Evolutionary conservation across 2,113 vertebrate species (phyloP).

Genomic region (Ophiodon elongatus): DNA sequence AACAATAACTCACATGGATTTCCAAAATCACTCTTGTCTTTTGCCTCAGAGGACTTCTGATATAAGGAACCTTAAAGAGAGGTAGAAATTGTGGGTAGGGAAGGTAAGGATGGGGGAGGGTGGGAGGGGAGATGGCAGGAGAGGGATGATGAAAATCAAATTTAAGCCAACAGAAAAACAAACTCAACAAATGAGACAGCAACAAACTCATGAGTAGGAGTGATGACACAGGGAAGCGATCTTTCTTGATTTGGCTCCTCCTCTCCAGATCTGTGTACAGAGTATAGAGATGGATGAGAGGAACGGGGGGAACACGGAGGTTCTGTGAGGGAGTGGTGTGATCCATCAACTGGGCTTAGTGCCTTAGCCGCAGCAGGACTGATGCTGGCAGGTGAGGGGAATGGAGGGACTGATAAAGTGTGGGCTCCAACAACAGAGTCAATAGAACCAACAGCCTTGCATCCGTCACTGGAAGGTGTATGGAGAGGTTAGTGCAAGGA

Average conservation of each 20-base stretch:
- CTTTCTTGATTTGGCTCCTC: slow-evolving; percentile 79
- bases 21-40: slow-evolving; percentile 95
- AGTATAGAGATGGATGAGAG: slow-evolving; percentile 77
- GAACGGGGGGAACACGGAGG: slow-evolving; percentile 45
- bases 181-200: slow-evolving; percentile 83
- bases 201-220: slow-evolving; percentile 86
- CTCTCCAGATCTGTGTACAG: slow-evolving; percentile 60
- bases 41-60: slow-evolving; percentile 97
- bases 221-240: slow-evolving; percentile 72
- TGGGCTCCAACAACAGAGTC: slow-evolving; percentile 86
- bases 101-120: slow-evolving; percentile 75
- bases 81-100: slow-evolving; percentile 72
- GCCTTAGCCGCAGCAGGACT: slow-evolving; percentile 86
- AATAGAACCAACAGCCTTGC: slow-evolving; percentile 89
- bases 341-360: slow-evolving; percentile 88
- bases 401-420: slow-evolving; percentile 88
- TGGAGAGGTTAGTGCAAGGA: slow-evolving; percentile 65
- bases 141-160: slow-evolving; percentile 86
- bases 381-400: slow-evolving; percentile 88
- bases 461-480: slow-evolving; percentile 90
- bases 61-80: slow-evolving; percentile 95
- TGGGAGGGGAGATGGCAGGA: slow-evolving; percentile 75
- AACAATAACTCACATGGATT: slow-evolving; percentile 95
- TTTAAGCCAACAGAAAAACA: slow-evolving; percentile 85
- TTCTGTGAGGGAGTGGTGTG: slow-evolving; percentile 68